Conservation (phyloP, 2,113 vertebrate species). For the Abramis brama region DNA sequence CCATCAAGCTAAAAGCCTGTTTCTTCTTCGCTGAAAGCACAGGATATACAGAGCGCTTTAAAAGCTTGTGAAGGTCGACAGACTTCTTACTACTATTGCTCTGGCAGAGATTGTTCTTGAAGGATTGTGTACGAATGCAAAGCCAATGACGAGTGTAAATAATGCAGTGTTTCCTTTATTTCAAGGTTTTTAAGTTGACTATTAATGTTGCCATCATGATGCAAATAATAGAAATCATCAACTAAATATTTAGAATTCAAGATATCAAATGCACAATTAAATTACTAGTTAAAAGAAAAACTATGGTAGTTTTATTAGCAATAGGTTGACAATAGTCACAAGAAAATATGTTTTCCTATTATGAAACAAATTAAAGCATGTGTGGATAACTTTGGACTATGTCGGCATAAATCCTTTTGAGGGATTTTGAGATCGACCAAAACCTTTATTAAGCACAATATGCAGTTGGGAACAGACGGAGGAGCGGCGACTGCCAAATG, state of each 20-base stretch:
- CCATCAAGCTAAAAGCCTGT: slow-evolving; percentile 25
- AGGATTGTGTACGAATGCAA: background rate
- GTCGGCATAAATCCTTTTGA: background rate
- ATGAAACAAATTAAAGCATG: no score
- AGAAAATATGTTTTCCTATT: no score
- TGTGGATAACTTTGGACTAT: background rate
- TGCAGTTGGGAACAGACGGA: background rate
- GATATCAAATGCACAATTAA: no score
- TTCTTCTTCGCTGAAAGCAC: background rate
- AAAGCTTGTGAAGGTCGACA: background rate
- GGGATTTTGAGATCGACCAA: background rate
- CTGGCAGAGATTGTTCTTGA: background rate
- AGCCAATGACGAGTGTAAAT: background rate
- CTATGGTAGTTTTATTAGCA: background rate
- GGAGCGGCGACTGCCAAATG: background rate
- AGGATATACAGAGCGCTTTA: background rate
- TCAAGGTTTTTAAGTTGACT: no score
- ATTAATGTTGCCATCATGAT: background rate
- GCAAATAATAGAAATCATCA: background rate
- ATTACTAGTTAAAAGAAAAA: no score
- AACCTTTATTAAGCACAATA: background rate
- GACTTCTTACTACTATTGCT: background rate
- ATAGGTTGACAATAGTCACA: background rate
- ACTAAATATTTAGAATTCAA: background rate
- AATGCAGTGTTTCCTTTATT: background rate